Base-by-base conservation (phyloP, 2,888 invertebrate genomes). In the Cheilosia impressa region DNA sequence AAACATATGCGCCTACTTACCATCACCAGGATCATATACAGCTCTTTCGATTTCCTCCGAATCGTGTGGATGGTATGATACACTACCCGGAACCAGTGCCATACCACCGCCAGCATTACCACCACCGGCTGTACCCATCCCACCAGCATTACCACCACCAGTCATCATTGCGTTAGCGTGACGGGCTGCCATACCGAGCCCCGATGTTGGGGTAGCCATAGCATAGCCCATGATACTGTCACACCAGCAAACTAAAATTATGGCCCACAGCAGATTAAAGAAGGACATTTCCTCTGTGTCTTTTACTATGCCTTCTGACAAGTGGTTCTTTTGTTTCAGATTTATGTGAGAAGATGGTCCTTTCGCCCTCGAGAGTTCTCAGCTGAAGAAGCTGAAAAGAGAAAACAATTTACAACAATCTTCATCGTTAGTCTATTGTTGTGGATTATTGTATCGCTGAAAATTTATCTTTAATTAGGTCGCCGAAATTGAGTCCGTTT, bases 21-120 rank as follows among this genome's bases (percentile, higher is more conserved):
- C 92, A 90, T 92, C 92, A 52, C 92, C 92, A 41, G 92, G 91
- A 91, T 92, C 92, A 79, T 92, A 92, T 88, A 91, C 90, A 41
- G 90, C 89, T 53, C 91, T 90, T 72, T 90, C 90, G 66, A 88
- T 88, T 55, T 89, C 89, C 69, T 88, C 87, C 13, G 81, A 87
- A 66, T 89, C 88, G 50, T 89, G 91, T 45, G 89, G 83, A 66
- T 88, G 87, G 87, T 88, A 89, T 53, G 88, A 88, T 19, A 88
- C 85, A 87, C 87, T 89, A 80, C 88, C 89, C 60, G 88, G 87
- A 43, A 87, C 77, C 69, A 85, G 50, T 80, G 77, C 82, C 83
- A 83, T 87, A 58, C 69, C 65, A 77, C 66, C 72, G 47, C 62
- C 73, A 19, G 43, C 78, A n/a, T 47, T 76, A n/a, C 41, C 71